phyloP scores from a whole-genome alignment of 2,113 vertebrate species.

The Rhea pennata region DNA sequence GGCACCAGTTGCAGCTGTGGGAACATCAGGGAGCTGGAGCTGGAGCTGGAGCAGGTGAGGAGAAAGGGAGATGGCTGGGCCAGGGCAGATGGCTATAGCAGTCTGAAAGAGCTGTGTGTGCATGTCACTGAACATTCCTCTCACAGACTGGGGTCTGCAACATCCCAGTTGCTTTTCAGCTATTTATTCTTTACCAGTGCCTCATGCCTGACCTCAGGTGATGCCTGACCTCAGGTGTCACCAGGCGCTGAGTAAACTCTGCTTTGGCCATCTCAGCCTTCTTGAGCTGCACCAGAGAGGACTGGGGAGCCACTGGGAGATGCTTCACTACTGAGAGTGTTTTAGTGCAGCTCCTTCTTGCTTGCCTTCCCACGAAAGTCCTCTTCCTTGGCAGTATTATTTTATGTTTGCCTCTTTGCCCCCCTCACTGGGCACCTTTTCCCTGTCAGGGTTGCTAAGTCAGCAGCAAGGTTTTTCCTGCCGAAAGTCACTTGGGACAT shows the following conservation, averaged over 20 bases:
- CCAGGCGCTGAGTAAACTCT: background rate
- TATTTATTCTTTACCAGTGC: background rate
- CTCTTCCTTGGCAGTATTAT: background rate
- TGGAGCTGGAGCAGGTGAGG: accelerated
- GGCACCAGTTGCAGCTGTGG: background rate
- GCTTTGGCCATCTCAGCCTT: background rate
- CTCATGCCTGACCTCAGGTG: background rate
- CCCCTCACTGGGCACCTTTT: background rate
- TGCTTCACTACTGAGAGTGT: accelerated
- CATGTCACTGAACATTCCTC: background rate
- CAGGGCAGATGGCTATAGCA: background rate
- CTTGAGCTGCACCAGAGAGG: background rate
- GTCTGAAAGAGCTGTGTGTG: background rate
- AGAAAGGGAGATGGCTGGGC: background rate
- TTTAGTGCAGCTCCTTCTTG: background rate
- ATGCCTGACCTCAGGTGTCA: background rate
- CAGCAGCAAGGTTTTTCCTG: background rate
- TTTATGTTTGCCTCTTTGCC: background rate
- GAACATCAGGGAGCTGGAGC: background rate
- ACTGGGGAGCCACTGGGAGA: background rate
- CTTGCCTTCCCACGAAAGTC: background rate
- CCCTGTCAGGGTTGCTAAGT: background rate
- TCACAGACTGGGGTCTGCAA: background rate
- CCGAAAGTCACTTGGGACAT: background rate
- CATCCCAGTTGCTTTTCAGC: background rate